phyloP scores from a whole-genome alignment of 2,888 invertebrate genomes.

The Rhagium mordax region DNA sequence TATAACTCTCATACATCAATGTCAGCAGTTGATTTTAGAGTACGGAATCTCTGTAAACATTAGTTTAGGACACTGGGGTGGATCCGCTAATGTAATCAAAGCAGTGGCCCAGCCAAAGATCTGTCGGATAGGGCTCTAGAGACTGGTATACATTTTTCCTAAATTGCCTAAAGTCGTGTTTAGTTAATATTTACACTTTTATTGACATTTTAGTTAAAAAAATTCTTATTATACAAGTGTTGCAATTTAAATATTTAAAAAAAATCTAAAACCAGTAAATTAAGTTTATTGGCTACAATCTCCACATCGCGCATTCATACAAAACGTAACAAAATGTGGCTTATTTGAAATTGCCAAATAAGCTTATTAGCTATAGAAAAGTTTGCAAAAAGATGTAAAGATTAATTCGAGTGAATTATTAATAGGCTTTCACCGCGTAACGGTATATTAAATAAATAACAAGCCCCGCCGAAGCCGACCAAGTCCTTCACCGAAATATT shows the following conservation, averaged over 20 bases:
- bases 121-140: neutral
- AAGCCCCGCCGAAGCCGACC: neutral
- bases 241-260: too few relatives aligned
- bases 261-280: too few relatives aligned
- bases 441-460: neutral
- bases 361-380: neutral
- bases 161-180: neutral
- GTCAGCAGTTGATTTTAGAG: conserved; percentile 11
- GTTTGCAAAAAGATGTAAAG: neutral
- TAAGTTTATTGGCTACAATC: too few relatives aligned
- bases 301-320: too few relatives aligned
- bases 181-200: too few relatives aligned
- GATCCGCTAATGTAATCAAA: conserved; percentile 2
- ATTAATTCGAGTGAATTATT: neutral
- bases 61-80: conserved; percentile 6
- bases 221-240: too few relatives aligned
- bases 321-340: too few relatives aligned
- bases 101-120: neutral
- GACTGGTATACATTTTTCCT: neutral
- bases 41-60: conserved; percentile 6
- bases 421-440: neutral
- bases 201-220: too few relatives aligned
- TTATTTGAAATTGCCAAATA: neutral
- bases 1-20: conserved; percentile 19
- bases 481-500: neutral